phyloP scores from a whole-genome alignment of 2,888 invertebrate species.

The Parnassius smintheus region DNA sequence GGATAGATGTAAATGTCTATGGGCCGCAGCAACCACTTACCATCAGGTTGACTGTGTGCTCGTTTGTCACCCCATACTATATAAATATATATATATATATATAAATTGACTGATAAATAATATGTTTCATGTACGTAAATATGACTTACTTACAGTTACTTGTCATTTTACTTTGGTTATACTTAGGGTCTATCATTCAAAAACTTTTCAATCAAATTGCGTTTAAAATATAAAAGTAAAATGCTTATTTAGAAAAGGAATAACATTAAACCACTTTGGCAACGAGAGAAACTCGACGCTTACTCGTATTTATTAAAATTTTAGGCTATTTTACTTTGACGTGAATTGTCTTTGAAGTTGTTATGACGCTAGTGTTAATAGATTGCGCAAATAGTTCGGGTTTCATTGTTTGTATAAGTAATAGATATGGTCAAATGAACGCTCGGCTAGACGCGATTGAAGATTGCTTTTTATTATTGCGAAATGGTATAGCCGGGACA shows the following conservation, averaged over 20 bases:
- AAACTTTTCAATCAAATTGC: no score
- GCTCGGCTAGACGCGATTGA: constrained; percentile 20
- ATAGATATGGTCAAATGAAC: constrained; percentile 24
- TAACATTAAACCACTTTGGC: constrained; percentile 12
- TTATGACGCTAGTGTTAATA: constrained; percentile 24
- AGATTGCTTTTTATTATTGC: constrained; percentile 20
- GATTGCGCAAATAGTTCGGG: constrained; percentile 23
- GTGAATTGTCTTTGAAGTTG: constrained; percentile 23
- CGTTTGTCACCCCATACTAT: no score
- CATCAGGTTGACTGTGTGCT: no score
- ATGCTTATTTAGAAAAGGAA: background rate
- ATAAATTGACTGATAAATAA: no score
- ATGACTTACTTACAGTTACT: no score
- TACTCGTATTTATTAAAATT: constrained; percentile 18
- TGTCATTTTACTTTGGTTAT: no score
- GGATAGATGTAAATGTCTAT: no score
- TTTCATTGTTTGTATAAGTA: constrained; percentile 25
- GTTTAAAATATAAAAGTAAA: no score
- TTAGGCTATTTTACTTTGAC: constrained; percentile 19
- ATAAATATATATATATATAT: no score
- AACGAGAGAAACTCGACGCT: constrained; percentile 20
- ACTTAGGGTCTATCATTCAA: no score
- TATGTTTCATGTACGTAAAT: no score
- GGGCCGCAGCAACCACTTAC: no score
- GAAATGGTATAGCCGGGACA: constrained; percentile 9